Base-by-base conservation (phyloP, 2,888 invertebrate species). In the Erannis defoliaria region DNA sequence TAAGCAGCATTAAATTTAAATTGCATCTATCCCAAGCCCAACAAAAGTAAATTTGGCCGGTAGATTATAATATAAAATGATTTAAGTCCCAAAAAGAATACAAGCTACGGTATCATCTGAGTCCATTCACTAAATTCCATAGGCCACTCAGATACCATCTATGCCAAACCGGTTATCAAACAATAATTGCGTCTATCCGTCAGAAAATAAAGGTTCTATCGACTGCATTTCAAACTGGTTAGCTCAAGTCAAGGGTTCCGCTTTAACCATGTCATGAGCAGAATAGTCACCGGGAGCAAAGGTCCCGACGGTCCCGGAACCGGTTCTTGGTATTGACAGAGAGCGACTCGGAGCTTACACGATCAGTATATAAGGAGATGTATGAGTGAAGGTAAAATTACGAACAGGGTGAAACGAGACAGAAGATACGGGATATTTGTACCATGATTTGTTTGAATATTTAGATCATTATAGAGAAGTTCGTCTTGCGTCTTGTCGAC, bases 251-350 rank as follows among this genome's bases (percentile, higher is more conserved):
- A 62, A 62, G 54, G 60, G 65, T 37, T 51, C 62, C 54, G 59
- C 64, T 61, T 57, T 54, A 62, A 57, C 49, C 69, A 64, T 67
- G 67, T 65, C 63, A 57, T 54, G 60, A 65, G 55, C 68, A 59
- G 62, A 60, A 59, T 53, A 40, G 37, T 38, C 61, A 42, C 35
- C 56, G 53, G 48, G 53, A 56, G 53, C 53, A 62, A 62, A 62
- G 62, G 62, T 62, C 43, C 56, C 55, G 43, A 10, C 54, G 45
- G 55, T 37, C 33, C 37, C 33, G n/a, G 31, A 59, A 69, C 69
- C 67, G 65, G 69, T 67, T 67, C 43, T 18, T 2, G 18, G 31
- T 46, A 26, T 45, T 16, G 10, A 45, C 10, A 29, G 33, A 26
- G 3, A 23, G 21, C 26, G 26, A 8, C 26, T 19, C 5, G 16